phyloP scores from a whole-genome alignment of 2,113 vertebrate genomes.

The Pituophis catenifer region DNA sequence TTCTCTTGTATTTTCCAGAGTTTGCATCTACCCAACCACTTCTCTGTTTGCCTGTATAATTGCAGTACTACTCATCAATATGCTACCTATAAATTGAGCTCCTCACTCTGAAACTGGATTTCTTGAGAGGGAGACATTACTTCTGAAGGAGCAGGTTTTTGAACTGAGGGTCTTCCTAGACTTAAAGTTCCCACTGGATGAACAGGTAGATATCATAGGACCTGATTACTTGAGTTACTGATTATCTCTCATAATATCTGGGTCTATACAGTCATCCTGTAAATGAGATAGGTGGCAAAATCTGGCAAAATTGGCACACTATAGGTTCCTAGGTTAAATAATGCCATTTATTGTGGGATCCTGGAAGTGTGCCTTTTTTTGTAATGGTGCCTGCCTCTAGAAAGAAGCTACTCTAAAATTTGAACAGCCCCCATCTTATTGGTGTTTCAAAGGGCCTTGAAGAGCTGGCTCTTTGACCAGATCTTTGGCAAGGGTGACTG shows the following conservation, averaged over 20 bases:
- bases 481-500: too few relatives aligned
- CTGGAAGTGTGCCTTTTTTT: background rate
- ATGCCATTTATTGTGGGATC: background rate
- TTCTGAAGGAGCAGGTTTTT: background rate
- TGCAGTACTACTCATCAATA: background rate
- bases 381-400: background rate
- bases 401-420: background rate
- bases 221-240: background rate
- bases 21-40: background rate
- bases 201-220: background rate
- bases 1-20: background rate
- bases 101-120: background rate
- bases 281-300: background rate
- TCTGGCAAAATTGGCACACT: background rate
- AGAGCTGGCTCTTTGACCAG: too few relatives aligned
- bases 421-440: background rate
- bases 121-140: background rate
- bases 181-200: background rate
- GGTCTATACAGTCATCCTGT: background rate
- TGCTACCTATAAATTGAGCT: background rate
- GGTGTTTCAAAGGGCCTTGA: background rate
- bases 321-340: background rate
- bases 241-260: background rate
- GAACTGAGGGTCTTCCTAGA: background rate
- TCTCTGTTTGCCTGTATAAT: background rate